Base-by-base conservation (phyloP, 2,113 vertebrate species). In the Rattus norvegicus region DNA sequence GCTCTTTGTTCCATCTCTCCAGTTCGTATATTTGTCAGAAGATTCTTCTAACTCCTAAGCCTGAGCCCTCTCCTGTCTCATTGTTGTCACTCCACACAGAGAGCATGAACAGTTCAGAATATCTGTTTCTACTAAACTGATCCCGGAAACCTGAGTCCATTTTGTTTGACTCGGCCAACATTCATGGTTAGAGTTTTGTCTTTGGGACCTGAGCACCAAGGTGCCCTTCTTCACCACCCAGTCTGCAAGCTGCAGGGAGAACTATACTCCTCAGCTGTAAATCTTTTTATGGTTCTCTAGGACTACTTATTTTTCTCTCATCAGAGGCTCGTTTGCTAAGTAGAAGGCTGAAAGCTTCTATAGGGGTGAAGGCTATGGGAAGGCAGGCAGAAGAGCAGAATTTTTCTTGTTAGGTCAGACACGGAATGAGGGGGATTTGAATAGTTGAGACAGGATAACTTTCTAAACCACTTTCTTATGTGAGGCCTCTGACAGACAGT, bases 201-300 rank as follows among this genome's bases (percentile, higher is more conserved):
- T 93, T 89, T 95, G 39, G 65, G 28, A 86, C 89, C 85, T 39
- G 90, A 43, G 52, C 61, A 92, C 14, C 14, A 16, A 72, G 69
- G 33, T 3, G 36, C 19, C 70, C 19, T 26, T 94, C 95, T 65
- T 87, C 92, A 84, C 24, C 22, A 33, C 52, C 20, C 7, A 89
- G 30, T 90, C 14, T 63, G 98, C 98, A 98, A 95, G 88, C 94
- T 96, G 26, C 12, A 77, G 94, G 52, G 72, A 63, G 95, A 93
- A 75, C 92, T 43, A 69, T 43, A 94, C 97, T 97, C 83, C 88
- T 96, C 93, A 69, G 96, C 94, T 98, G 85, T 98, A 98, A 98
- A 97, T 96, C 97, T 47, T 63, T 98, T 94, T 97, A 92, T 96
- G 88, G 92, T 93, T 96, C 52, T 97, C 33, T 70, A 76, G 85